Evolutionary conservation across 2,888 invertebrate genomes (phyloP), one percentile per base, ranked within the genome.

Genomic region (Leptarthrus brevirostris): DNA sequence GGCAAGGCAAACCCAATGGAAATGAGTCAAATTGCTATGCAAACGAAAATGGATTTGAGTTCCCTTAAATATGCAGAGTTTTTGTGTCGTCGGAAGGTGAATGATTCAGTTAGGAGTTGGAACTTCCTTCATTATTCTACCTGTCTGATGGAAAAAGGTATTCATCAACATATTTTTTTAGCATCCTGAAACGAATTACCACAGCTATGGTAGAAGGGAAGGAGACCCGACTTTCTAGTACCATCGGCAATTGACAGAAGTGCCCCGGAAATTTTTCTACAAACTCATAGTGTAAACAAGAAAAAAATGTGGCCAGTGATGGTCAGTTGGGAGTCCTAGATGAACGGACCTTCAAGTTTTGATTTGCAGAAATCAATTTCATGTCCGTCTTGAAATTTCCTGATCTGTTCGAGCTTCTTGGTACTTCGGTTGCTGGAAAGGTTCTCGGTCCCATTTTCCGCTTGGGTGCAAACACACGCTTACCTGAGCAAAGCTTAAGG

Each of bases 321-420:
- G 64, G 64, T 64, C 64, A 64, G 22, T 26, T 64, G 64, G 44
- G 44, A 47, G 12, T 54, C 24, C 6, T 4, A n/a, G n/a, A 44
- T 18, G 40, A 20, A 2, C 20, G 14, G 44, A 14, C 36, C 24
- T 47, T 36, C 36, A 10, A 36, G 47, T 0, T 44, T 64, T 36
- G 47, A 44, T 16, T 47, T 47, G 64, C 12, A 44, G 3, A 49
- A 64, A 64, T 64, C 34, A 64, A 64, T 64, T 64, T 64, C 22
- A 64, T 64, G 24, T 64, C 47, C 44, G 64, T 44, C 47, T 64
- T 64, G n/a, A 47, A 64, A 64, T 64, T 64, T 64, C 44, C 64
- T 47, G 22, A 64, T 47, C 44, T 22, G 24, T 49, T 12, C 64
- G 44, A 20, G 44, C 22, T 64, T 64, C 64, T 44, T 64, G 64